Conservation (phyloP, 2,888 invertebrate genomes). For the Mycalesis mineus region DNA sequence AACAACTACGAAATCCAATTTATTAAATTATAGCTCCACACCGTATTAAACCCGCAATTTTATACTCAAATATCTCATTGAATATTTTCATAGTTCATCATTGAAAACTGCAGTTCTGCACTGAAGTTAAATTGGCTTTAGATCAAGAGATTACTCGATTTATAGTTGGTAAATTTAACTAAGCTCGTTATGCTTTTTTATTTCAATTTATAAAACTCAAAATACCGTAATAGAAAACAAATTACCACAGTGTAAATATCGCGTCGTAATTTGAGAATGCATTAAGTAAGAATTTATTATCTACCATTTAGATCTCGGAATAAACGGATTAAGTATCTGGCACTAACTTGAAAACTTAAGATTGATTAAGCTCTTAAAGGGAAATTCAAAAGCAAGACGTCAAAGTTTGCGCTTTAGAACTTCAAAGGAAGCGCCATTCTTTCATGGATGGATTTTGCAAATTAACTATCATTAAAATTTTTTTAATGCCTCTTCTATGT, state of each 20-base stretch:
- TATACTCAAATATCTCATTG: constrained; percentile 14
- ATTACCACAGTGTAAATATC: no score
- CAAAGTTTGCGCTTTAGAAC: neutral
- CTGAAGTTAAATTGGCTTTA: constrained; percentile 26
- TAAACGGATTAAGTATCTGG: neutral
- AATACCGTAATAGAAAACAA: no score
- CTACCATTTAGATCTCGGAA: neutral
- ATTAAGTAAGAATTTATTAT: neutral
- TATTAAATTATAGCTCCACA: neutral
- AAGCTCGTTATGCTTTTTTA: neutral
- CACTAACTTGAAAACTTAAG: constrained; percentile 1
- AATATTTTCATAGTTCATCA: constrained; percentile 18
- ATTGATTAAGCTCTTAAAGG: neutral
- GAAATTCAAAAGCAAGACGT: neutral
- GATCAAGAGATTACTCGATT: constrained; percentile 22
- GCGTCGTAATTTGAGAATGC: neutral
- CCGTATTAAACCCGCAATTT: constrained; percentile 7
- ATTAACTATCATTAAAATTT: neutral
- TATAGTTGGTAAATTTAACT: constrained; percentile 10
- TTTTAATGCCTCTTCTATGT: no score
- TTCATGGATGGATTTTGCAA: neutral
- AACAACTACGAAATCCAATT: neutral
- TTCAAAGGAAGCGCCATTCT: neutral
- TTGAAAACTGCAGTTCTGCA: constrained; percentile 22
- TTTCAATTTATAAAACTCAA: no score